A percentile compares a stretch with the other conserved stretches of the same genome.
Evolutionary conservation across 1,140 invertebrate genomes (phyloP).

Genomic region (Drosophila pallidifrons): DNA sequence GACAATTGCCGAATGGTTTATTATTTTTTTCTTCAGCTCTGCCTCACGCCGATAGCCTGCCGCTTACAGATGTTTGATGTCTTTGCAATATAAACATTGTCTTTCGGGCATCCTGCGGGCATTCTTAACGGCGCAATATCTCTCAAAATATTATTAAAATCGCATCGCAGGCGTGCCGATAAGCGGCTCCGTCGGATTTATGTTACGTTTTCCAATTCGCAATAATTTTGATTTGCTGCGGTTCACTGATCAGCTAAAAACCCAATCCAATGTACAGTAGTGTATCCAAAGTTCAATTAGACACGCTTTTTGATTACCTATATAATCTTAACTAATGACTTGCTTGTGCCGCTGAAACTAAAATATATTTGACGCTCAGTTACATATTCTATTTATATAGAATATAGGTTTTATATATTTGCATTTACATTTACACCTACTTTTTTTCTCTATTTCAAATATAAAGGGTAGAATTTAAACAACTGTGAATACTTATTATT

Average conservation of each 20-base stretch:
- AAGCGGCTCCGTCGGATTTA: constrained; percentile 29
- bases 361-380: no score
- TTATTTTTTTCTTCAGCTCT: constrained; percentile 69
- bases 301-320: no score
- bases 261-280: neutral
- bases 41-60: constrained; percentile 63
- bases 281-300: neutral
- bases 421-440: no score
- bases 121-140: constrained; percentile 68
- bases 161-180: constrained; percentile 61
- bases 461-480: no score
- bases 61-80: constrained; percentile 68
- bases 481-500: no score
- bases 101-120: constrained; percentile 22
- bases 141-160: constrained; percentile 77
- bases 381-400: no score
- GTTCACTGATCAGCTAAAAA: constrained; percentile 26
- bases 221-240: constrained; percentile 68
- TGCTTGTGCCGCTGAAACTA: no score
- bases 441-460: no score
- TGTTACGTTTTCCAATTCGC: constrained; percentile 26
- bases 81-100: constrained; percentile 69
- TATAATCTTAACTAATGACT: no score
- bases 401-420: no score
- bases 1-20: constrained; percentile 79